phyloP scores from a whole-genome alignment of 2,113 vertebrate genomes.

The Phainopepla nitens region DNA sequence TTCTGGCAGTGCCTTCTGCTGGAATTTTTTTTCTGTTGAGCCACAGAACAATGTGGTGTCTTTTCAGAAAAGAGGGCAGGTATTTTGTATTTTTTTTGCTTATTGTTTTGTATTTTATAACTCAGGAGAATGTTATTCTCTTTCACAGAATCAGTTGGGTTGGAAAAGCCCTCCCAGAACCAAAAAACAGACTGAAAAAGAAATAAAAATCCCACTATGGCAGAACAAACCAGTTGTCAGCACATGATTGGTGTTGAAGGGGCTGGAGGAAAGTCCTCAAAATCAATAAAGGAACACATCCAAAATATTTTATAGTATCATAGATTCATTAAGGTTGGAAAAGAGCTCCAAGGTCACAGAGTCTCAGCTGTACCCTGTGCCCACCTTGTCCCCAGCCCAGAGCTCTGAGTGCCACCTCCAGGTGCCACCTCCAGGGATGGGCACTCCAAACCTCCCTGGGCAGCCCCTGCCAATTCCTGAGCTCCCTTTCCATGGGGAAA shows the following conservation, averaged over 20 bases:
- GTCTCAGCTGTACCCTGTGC: not conserved
- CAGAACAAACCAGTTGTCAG: not conserved
- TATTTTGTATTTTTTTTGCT: not conserved
- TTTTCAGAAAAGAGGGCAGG: not conserved
- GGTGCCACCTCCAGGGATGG: not conserved
- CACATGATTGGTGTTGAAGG: rapidly evolving
- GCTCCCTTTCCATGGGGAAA: no score
- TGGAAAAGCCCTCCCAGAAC: not conserved
- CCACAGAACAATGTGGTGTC: not conserved
- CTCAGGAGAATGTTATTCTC: not conserved
- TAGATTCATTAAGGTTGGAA: no score
- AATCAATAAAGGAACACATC: not conserved
- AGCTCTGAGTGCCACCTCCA: not conserved
- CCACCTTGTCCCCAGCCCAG: not conserved
- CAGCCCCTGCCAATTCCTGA: not conserved
- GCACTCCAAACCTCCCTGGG: not conserved
- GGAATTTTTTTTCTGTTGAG: not conserved
- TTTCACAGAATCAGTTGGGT: not conserved
- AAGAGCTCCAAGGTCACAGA: rapidly evolving
- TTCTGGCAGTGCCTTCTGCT: not conserved
- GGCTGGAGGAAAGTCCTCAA: not conserved
- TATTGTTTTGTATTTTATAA: not conserved
- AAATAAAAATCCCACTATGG: not conserved
- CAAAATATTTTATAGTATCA: not conserved
- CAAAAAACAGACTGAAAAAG: not conserved